A percentile compares a stretch with the other conserved stretches of the same genome.
Conservation (phyloP, 2,113 vertebrate genomes). For the Okapia johnstoni region DNA sequence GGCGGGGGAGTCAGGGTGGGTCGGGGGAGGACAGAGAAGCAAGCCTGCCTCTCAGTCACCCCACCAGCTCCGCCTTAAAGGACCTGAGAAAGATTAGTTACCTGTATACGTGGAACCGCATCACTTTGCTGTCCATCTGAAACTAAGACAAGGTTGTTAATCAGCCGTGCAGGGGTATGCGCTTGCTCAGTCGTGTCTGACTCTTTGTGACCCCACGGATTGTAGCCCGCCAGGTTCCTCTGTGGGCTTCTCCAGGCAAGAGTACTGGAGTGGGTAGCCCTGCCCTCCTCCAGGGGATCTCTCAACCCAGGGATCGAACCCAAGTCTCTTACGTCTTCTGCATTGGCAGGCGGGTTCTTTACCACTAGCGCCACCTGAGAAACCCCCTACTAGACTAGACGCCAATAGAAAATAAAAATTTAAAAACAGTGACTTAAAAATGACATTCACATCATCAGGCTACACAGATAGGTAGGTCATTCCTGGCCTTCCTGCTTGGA, state of each 20-base stretch:
- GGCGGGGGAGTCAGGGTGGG: background rate
- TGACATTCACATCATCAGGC: background rate
- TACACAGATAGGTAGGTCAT: background rate
- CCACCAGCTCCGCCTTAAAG: background rate
- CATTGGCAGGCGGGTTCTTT: accelerated
- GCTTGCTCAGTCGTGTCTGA: accelerated
- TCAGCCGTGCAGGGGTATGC: accelerated
- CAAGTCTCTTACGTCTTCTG: background rate
- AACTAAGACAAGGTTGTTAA: accelerated
- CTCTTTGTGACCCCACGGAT: background rate
- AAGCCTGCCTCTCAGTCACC: background rate
- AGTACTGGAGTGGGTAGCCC: background rate
- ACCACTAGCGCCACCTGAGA: background rate
- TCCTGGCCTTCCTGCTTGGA: background rate
- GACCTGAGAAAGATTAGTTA: too few relatives aligned
- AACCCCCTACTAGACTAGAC: background rate
- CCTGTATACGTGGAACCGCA: accelerated
- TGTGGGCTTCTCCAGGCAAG: background rate
- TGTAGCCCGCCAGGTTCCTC: background rate
- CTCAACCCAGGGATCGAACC: background rate
- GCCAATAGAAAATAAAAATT: background rate
- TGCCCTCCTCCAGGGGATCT: background rate
- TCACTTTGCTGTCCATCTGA: background rate
- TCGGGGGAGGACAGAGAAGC: background rate
- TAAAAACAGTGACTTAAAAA: background rate